Conservation (phyloP, 2,888 invertebrate genomes). For the Stegana nigrithorax region DNA sequence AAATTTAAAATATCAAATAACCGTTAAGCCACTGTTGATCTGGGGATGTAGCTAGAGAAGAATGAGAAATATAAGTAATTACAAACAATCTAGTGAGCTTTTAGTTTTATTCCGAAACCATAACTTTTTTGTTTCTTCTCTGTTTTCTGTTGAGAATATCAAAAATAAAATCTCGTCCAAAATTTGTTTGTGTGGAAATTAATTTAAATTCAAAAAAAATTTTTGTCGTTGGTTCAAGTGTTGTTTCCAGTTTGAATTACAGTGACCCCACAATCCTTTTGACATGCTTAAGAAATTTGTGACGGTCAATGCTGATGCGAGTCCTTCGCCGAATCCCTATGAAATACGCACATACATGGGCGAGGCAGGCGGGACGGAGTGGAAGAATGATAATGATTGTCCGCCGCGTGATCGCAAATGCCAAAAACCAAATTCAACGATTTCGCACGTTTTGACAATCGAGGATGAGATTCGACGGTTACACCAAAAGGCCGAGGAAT, state of each 20-base stretch:
- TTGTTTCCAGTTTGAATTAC: too few species aligned
- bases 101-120: too few species aligned
- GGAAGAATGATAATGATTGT: conserved; percentile 47
- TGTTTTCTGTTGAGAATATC: background rate
- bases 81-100: too few species aligned
- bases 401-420: conserved; percentile 46
- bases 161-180: conserved; percentile 8
- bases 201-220: conserved; percentile 1
- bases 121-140: too few species aligned
- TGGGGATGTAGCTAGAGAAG: too few species aligned
- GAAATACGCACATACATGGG: conserved; percentile 61
- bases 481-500: conserved; percentile 52
- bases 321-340: conserved; percentile 57
- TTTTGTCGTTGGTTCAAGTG: background rate
- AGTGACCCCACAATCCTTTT: too few species aligned
- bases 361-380: conserved; percentile 44
- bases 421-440: conserved; percentile 42
- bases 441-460: conserved; percentile 56
- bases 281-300: conserved; percentile 64
- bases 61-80: too few species aligned
- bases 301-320: conserved; percentile 49
- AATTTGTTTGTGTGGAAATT: background rate
- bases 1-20: too few species aligned
- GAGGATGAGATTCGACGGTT: conserved; percentile 58
- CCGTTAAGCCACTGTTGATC: too few species aligned